A percentile compares a stretch with the other conserved stretches of the same genome.
phyloP scores from a whole-genome alignment of 64 coral and sea anemone genomes.

The Trachythela sp. region DNA sequence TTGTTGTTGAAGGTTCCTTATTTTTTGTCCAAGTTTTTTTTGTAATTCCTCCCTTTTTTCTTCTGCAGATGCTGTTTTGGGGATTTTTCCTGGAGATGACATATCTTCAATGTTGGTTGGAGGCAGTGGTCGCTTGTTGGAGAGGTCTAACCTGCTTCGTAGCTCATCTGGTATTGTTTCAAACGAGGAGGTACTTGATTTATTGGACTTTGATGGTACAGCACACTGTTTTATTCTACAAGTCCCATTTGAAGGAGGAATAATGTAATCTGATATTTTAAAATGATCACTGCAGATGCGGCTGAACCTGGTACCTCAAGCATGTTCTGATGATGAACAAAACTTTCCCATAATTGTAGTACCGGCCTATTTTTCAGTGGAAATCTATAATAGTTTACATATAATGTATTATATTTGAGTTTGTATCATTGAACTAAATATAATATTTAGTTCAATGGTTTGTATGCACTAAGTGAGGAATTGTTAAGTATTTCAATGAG shows the following conservation, averaged over 20 bases:
- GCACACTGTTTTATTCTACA: background rate
- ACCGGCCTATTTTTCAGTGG: background rate
- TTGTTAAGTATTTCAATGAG: no score
- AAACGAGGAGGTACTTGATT: background rate
- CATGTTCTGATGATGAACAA: background rate
- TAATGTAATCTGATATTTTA: background rate
- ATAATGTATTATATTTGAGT: no score
- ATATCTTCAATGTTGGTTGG: no score
- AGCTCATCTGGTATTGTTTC: background rate
- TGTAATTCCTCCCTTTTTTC: background rate
- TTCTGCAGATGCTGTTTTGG: background rate
- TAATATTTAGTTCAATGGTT: no score
- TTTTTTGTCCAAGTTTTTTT: background rate
- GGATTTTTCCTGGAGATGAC: background rate
- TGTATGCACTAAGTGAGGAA: no score
- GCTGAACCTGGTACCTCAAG: background rate
- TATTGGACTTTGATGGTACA: background rate
- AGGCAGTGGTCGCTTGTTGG: background rate
- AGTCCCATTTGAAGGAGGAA: background rate
- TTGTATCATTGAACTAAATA: no score
- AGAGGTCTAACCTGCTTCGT: background rate
- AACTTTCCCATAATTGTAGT: background rate
- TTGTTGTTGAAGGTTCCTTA: background rate
- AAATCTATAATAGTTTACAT: conserved; percentile 17
- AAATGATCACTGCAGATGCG: background rate